phyloP scores from a whole-genome alignment of 2,888 invertebrate species.

The Morinoia aosen region DNA sequence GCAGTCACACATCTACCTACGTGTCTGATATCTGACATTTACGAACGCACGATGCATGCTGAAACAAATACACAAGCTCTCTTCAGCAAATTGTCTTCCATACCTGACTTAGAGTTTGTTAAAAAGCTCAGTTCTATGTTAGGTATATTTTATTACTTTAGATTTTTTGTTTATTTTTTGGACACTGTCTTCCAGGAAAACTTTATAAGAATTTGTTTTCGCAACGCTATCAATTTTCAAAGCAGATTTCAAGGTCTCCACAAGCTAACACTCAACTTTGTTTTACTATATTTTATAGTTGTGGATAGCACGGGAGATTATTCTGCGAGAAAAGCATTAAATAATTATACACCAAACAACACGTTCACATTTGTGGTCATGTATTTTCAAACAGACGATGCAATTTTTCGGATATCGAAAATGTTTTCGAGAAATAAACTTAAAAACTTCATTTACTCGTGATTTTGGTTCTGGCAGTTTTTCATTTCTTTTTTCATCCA shows the following conservation, averaged over 20 bases:
- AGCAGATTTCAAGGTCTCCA: not conserved
- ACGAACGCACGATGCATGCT: not conserved
- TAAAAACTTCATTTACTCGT: not conserved
- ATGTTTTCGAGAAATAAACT: not conserved
- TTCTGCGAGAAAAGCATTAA: too few species aligned
- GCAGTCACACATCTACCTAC: not conserved
- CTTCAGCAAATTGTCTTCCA: not conserved
- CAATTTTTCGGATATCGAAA: too few species aligned
- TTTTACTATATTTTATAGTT: not conserved
- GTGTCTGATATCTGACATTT: not conserved
- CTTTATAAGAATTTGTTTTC: not conserved
- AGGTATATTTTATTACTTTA: not conserved
- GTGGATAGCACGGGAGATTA: too few species aligned
- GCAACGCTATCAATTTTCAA: not conserved
- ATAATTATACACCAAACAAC: too few species aligned
- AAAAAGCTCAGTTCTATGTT: not conserved
- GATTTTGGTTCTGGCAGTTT: not conserved
- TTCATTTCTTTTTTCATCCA: not conserved
- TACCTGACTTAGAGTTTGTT: not conserved
- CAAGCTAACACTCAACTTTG: too few species aligned
- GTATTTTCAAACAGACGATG: too few species aligned
- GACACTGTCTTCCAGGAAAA: not conserved
- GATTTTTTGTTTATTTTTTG: not conserved
- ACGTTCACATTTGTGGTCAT: too few species aligned
- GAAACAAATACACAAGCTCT: not conserved